Percentiles rank a stretch among this genome's conserved stretches.
These are phyloP conservation scores for Sula dactylatra DNA, from an alignment of 2,113 vertebrate genomes.

Conservation along the genomic window DNA sequence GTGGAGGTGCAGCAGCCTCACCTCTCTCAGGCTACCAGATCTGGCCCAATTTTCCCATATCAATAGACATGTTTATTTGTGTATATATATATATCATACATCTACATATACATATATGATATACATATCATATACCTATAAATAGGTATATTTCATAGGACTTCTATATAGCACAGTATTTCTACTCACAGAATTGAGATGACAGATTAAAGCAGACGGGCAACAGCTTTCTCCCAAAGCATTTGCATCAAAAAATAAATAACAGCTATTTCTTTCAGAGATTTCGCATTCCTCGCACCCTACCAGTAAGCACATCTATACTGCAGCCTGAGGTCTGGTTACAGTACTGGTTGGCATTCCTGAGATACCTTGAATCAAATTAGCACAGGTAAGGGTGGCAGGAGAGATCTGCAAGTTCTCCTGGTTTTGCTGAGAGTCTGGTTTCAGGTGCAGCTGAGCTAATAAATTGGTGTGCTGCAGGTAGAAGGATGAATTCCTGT, in stretches of 20 bases:
- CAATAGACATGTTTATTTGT: neutral
- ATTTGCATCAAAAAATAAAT: neutral
- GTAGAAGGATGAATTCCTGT: neutral
- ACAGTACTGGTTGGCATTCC: neutral
- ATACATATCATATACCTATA: neutral
- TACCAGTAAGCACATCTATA: neutral
- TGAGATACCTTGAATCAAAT: neutral
- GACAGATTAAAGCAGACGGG: neutral
- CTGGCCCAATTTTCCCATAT: neutral
- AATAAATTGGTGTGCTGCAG: neutral
- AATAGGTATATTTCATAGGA: neutral
- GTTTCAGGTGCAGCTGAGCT: neutral
- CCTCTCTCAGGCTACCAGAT: neutral
- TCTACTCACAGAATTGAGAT: neutral
- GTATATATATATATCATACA: neutral
- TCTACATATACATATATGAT: neutral
- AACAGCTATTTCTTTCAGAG: neutral
- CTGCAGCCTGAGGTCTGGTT: neutral
- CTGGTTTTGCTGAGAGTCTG: neutral
- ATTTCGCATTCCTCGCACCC: fast-evolving
- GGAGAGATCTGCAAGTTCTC: neutral
- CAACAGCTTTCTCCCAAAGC: neutral
- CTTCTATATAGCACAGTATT: neutral
- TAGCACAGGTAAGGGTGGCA: neutral
- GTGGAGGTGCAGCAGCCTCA: neutral